These are phyloP conservation scores for Lasiurus cinereus DNA, from an alignment of 2,113 vertebrate genomes.

Conservation along the genomic window DNA sequence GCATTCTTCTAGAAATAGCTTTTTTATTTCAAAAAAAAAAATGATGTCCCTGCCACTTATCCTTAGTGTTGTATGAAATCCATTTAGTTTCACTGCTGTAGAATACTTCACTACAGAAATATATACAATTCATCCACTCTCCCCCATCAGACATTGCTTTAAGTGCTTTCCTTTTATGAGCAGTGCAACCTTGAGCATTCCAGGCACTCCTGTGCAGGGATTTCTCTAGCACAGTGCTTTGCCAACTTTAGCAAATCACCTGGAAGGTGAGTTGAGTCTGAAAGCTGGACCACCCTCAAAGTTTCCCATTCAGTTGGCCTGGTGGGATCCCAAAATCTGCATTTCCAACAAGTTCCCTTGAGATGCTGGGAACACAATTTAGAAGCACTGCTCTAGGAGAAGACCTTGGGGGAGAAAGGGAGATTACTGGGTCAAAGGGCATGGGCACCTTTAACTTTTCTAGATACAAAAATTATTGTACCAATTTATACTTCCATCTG, in stretches of 20 bases:
- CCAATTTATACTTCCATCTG: not conserved
- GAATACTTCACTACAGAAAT: not conserved
- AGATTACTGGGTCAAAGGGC: not conserved
- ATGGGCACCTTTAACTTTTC: not conserved
- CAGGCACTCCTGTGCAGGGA: fast-evolving
- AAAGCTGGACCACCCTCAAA: not conserved
- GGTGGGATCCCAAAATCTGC: not conserved
- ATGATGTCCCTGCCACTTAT: not conserved
- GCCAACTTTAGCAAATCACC: not conserved
- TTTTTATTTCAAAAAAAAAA: no score
- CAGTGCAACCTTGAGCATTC: not conserved
- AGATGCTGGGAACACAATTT: not conserved
- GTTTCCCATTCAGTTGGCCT: not conserved
- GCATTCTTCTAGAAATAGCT: not conserved
- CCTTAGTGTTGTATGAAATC: not conserved
- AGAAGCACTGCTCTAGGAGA: not conserved
- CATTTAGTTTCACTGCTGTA: not conserved
- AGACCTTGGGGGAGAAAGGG: not conserved
- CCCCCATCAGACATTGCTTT: not conserved
- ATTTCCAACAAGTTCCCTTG: not conserved
- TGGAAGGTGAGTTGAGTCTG: not conserved
- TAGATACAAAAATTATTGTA: not conserved
- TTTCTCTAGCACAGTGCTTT: not conserved
- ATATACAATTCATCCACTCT: no score
- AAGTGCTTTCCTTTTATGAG: not conserved